phyloP scores from a whole-genome alignment of 2,888 invertebrate genomes.

The Trimorus sp. region DNA sequence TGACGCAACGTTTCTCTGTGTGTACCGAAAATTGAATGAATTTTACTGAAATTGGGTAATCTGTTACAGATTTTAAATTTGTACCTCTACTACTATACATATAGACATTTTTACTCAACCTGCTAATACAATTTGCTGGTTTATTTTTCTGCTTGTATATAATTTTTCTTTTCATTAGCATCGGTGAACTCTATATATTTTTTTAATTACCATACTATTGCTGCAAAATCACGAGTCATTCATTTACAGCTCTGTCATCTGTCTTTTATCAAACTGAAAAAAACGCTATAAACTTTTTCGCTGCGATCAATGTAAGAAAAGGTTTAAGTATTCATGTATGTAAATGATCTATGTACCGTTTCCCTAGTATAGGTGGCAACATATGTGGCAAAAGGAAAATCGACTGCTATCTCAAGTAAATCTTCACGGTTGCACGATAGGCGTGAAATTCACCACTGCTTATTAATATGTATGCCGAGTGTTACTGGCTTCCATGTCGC shows the following conservation, averaged over 20 bases:
- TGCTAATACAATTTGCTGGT: too few species aligned
- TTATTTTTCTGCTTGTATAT: too few species aligned
- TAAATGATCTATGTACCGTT: conserved; percentile 65
- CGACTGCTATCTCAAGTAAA: conserved; percentile 76
- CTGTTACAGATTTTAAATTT: too few species aligned
- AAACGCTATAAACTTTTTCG: conserved; percentile 35
- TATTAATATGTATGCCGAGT: conserved; percentile 78
- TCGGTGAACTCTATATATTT: neutral
- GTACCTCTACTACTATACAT: too few species aligned
- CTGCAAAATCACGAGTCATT: conserved; percentile 2
- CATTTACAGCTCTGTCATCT: conserved; percentile 26
- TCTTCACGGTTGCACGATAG: conserved; percentile 78
- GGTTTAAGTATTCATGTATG: conserved; percentile 70
- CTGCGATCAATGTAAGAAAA: conserved; percentile 67
- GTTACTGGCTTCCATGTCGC: conserved; percentile 65
- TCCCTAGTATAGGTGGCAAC: conserved; percentile 59
- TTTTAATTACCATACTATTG: neutral
- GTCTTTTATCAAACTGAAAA: conserved; percentile 41
- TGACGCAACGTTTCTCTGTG: too few species aligned
- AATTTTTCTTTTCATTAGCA: neutral
- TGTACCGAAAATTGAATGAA: too few species aligned
- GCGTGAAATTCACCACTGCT: conserved; percentile 77
- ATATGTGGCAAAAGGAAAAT: conserved; percentile 72
- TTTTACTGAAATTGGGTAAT: too few species aligned
- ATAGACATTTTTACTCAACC: too few species aligned